Evolutionary conservation across 2,888 invertebrate species (phyloP).

Genomic region (Tetropium fuscum): DNA sequence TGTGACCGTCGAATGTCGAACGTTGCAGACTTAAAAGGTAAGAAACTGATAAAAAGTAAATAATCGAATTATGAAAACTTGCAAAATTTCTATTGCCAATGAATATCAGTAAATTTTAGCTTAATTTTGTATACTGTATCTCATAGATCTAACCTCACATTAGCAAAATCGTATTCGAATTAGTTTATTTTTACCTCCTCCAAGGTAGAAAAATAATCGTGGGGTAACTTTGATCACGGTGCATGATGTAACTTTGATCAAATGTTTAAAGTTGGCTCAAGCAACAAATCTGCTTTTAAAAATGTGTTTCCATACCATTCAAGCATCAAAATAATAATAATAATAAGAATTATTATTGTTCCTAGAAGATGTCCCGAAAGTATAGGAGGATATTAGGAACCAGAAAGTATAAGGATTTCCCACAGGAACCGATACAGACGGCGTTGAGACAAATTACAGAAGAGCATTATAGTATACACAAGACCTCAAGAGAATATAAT

Average conservation of each 20-base stretch:
- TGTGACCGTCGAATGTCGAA: background rate
- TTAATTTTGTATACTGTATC: background rate
- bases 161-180: background rate
- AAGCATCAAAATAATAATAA: too few relatives aligned
- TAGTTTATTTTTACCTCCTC: background rate
- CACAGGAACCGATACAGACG: background rate
- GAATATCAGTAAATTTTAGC: background rate
- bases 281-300: slow-evolving; percentile 1
- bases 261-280: background rate
- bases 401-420: background rate
- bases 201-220: background rate
- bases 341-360: background rate
- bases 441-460: background rate
- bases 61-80: background rate
- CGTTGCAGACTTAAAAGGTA: background rate
- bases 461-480: background rate
- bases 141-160: background rate
- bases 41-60: background rate
- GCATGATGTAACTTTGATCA: background rate
- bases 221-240: slow-evolving; percentile 1
- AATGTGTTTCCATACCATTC: background rate
- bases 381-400: background rate
- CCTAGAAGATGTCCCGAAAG: background rate
- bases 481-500: background rate
- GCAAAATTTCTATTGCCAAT: background rate